Percentiles rank a stretch among this genome's conserved stretches.
phyloP scores from a whole-genome alignment of 30 jellyfish, hydroid and myxozoan species.

The Nemopilema nomurai region DNA sequence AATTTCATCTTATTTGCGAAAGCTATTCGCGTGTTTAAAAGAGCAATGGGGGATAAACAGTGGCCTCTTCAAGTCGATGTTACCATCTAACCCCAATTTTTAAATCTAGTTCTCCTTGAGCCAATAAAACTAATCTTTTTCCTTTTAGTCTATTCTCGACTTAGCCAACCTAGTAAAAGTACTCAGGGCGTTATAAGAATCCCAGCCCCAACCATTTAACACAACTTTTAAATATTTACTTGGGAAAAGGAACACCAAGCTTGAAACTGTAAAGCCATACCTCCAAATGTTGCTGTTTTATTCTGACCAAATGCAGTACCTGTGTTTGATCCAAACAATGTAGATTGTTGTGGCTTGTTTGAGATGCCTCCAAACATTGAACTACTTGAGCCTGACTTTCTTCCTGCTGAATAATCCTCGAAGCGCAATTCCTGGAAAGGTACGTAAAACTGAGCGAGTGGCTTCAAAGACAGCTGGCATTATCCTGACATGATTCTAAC shows the following conservation, averaged over 20 bases:
- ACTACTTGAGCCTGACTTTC: conserved; percentile 72
- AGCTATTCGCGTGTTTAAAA: too few species aligned
- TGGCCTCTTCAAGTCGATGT: too few species aligned
- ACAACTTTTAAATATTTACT: too few species aligned
- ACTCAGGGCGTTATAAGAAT: too few species aligned
- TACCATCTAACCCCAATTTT: too few species aligned
- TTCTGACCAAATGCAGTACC: conserved; percentile 72
- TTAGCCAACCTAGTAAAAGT: too few species aligned
- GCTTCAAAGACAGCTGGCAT: neutral
- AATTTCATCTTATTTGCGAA: too few species aligned
- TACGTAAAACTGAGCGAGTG: neutral
- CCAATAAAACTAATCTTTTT: too few species aligned
- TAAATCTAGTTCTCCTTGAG: too few species aligned
- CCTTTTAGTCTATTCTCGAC: too few species aligned
- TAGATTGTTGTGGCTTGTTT: conserved; percentile 70
- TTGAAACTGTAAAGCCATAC: conserved; percentile 13
- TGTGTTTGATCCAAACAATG: conserved; percentile 71
- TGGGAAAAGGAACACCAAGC: neutral
- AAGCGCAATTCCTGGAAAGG: conserved; percentile 77
- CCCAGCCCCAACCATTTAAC: neutral
- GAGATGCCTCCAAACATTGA: conserved; percentile 55
- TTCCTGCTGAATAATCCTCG: conserved; percentile 89
- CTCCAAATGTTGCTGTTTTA: conserved; percentile 78
- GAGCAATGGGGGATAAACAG: too few species aligned
- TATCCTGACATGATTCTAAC: too few species aligned